phyloP scores from a whole-genome alignment of 2,113 vertebrate species.

The Aepyceros melampus region DNA sequence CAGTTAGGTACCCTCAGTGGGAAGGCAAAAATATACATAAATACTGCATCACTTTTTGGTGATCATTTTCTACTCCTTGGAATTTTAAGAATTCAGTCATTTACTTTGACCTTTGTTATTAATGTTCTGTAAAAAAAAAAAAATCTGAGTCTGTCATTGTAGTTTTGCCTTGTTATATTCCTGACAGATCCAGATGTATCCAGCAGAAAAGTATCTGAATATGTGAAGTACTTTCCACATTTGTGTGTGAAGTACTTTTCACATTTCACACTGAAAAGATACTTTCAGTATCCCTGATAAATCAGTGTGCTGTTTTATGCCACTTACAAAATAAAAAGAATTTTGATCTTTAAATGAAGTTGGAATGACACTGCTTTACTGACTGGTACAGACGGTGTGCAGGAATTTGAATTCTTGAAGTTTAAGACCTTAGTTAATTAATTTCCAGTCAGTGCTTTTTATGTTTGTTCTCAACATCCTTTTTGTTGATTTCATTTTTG shows the following conservation, averaged over 20 bases:
- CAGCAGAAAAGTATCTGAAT: background rate
- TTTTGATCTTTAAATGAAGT: background rate
- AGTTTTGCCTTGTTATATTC: background rate
- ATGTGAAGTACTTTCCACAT: background rate
- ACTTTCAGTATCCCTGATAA: background rate
- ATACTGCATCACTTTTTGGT: background rate
- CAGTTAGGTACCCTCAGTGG: background rate
- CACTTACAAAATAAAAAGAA: background rate
- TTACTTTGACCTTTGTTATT: background rate
- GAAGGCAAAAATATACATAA: background rate
- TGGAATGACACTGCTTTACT: background rate
- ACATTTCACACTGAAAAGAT: background rate
- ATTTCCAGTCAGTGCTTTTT: background rate
- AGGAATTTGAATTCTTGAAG: background rate
- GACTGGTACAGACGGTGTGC: background rate
- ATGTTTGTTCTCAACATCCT: background rate
- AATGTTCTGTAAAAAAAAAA: background rate
- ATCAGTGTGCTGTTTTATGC: background rate
- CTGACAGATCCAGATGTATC: background rate
- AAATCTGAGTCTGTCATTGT: background rate
- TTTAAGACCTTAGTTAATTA: background rate
- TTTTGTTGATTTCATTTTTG: background rate
- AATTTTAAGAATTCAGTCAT: background rate
- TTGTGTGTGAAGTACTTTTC: background rate
- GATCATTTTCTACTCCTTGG: background rate